Conservation (phyloP, 2,797 vertebrate species). For the Phoxinus dragarum region DNA sequence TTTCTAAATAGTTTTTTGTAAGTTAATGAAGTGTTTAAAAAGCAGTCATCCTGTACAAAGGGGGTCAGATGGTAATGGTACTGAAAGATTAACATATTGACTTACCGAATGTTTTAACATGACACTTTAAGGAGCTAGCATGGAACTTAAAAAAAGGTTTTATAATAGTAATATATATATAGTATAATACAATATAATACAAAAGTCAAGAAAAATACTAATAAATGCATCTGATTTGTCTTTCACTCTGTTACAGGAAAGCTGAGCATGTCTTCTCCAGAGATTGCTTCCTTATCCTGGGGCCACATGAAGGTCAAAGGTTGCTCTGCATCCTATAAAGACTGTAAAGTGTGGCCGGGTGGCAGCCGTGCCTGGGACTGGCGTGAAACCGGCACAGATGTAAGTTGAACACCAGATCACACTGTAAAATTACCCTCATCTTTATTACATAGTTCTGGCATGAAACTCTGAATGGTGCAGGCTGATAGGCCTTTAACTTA, state of each 20-base stretch:
- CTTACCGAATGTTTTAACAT: background rate
- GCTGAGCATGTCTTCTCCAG: constrained; percentile 86
- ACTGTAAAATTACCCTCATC: background rate
- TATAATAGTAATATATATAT: background rate
- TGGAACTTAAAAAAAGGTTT: background rate
- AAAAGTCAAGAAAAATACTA: background rate
- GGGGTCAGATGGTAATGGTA: background rate
- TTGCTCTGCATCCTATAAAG: constrained; percentile 86
- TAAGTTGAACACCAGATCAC: constrained; percentile 71
- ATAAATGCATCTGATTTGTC: background rate
- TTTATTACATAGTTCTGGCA: no score
- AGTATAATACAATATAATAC: background rate
- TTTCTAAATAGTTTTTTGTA: background rate
- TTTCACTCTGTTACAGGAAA: background rate
- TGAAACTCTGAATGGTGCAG: no score
- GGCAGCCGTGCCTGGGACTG: constrained; percentile 94
- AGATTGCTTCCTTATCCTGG: constrained; percentile 92
- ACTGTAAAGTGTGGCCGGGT: constrained; percentile 97
- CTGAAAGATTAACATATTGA: background rate
- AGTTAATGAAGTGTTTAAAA: background rate
- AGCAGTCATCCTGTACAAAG: background rate
- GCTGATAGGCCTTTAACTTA: no score
- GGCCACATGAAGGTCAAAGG: constrained; percentile 92
- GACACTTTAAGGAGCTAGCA: background rate
- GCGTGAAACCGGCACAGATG: constrained; percentile 94